Conservation (phyloP, 2,888 invertebrate species). For the Cybosia mesomella region DNA sequence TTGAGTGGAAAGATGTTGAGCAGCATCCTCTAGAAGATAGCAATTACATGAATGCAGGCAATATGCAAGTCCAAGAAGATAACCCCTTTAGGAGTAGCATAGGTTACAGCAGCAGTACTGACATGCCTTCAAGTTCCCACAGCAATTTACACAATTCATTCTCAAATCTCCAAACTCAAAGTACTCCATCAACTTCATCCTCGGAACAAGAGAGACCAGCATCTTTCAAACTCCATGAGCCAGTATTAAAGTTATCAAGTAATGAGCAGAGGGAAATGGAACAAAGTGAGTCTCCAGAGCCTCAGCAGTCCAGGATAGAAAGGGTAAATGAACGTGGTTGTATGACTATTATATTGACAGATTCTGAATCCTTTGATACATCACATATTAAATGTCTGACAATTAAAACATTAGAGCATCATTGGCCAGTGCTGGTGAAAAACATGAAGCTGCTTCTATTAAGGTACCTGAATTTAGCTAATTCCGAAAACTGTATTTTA, state of each 20-base stretch:
- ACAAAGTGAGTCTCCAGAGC: constrained; percentile 69
- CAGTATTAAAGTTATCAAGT: constrained; percentile 73
- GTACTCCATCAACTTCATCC: constrained; percentile 76
- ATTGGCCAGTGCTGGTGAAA: constrained; percentile 93
- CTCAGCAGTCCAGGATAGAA: constrained; percentile 74
- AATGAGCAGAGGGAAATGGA: constrained; percentile 67
- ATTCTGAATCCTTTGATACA: constrained; percentile 94
- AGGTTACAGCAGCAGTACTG: constrained; percentile 66
- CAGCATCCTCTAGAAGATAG: constrained; percentile 93
- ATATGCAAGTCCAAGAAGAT: constrained; percentile 76
- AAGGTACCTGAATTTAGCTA: constrained; percentile 86
- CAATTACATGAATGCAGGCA: constrained; percentile 75
- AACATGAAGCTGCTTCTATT: constrained; percentile 88
- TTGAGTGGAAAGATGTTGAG: constrained; percentile 95
- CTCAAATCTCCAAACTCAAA: constrained; percentile 80
- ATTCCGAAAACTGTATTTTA: constrained; percentile 90
- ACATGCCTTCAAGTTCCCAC: constrained; percentile 69
- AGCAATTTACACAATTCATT: constrained; percentile 79
- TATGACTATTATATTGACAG: constrained; percentile 89
- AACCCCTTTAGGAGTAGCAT: constrained; percentile 78
- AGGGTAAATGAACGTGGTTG: constrained; percentile 84
- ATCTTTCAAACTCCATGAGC: constrained; percentile 76
- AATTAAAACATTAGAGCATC: constrained; percentile 93
- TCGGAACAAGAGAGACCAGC: constrained; percentile 59
- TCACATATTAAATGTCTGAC: constrained; percentile 94